These are phyloP conservation scores for Neodiprion virginianus DNA, from an alignment of 1,140 invertebrate species.

Conservation along the genomic window DNA sequence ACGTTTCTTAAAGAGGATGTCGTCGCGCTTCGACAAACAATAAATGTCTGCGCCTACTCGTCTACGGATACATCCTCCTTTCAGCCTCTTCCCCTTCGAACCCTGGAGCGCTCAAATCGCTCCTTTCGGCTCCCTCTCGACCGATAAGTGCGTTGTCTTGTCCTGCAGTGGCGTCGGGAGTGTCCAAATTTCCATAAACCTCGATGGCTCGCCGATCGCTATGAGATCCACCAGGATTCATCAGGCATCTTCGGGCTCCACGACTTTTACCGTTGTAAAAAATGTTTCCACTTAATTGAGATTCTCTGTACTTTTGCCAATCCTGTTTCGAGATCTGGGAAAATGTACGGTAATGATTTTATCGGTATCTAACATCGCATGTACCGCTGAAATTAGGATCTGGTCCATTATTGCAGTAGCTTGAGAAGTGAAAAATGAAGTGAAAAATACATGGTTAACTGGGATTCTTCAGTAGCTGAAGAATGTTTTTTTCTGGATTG, in stretches of 20 bases:
- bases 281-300: no score
- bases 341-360: no score
- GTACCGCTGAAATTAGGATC: no score
- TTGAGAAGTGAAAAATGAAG: no score
- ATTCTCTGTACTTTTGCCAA: no score
- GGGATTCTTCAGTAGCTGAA: no score
- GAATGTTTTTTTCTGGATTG: no score
- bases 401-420: no score
- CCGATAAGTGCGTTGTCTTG: constrained; percentile 57
- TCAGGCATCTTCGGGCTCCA: neutral
- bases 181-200: neutral
- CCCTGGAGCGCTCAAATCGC: neutral
- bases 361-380: no score
- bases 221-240: neutral
- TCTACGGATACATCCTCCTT: constrained; percentile 4
- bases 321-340: no score
- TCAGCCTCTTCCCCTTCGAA: neutral
- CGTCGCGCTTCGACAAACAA: neutral
- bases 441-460: no score
- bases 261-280: neutral
- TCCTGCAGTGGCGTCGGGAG: constrained; percentile 39
- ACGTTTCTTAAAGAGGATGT: neutral
- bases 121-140: constrained; percentile 14
- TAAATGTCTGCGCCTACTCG: constrained; percentile 5
- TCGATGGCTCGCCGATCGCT: neutral